Evolutionary conservation across 2,888 invertebrate species (phyloP), one percentile per base, ranked within the genome.

Genomic region (Parascotia fuliginaria): DNA sequence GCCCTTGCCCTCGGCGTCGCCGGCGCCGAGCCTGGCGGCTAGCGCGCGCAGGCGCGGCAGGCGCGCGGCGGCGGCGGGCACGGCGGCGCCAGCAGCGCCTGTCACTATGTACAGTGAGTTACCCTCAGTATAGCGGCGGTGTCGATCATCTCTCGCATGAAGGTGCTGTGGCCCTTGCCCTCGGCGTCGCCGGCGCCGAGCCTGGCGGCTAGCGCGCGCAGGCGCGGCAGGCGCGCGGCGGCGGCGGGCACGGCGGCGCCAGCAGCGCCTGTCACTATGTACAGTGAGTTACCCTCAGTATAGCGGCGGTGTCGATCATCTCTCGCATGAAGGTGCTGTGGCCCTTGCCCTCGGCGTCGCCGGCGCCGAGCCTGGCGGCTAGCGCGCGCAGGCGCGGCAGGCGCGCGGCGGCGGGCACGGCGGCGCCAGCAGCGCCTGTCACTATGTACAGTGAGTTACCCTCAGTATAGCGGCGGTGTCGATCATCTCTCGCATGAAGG

Each of bases 301-400:
- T 34, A 34, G 34, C 19, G 16, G 34, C 34, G 1, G 34, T 34
- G 34, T 34, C 97, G n/a, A 27, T 27, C 27, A 27, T 27, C 27
- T 27, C 27, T 9, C 27, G 27, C 27, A 27, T 27, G 27, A 27
- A 27, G 27, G 27, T 27, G 27, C 27, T 27, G 27, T 27, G 27
- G 1, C 27, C 27, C 27, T 27, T 27, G 27, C n/a, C 27, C 27
- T 27, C 27, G 9, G 27, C 27, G 27, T 27, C 27, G 27, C 9
- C 9, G 27, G 27, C 27, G 27, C 27, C 27, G 27, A 27, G 19
- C 19, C 19, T 19, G 19, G 19, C 19, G 19, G 19, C 19, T 2
- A 19, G 19, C 19, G 94, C 98, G 99, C 98, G 80, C 99, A 99
- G 0, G 99, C 99, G 32, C 98, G 98, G 50, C 98, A 19, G 19